phyloP scores from a whole-genome alignment of 2,888 invertebrate genomes.

The Chymomyza procnemis region DNA sequence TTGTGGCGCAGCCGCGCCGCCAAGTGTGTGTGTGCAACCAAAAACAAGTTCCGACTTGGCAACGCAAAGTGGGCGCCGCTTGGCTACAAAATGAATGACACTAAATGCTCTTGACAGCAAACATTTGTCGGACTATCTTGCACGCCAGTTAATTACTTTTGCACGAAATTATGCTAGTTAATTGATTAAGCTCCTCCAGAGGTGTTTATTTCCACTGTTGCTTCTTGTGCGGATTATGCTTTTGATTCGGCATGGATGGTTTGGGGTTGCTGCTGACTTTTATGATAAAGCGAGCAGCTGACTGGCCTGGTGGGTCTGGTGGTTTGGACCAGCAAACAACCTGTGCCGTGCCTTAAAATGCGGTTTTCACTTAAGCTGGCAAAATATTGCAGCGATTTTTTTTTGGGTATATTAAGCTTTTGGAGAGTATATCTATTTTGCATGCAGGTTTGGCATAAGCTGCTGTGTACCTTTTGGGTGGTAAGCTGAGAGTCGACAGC shows the following conservation, averaged over 20 bases:
- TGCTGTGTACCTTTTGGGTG: too few species aligned
- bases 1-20: not conserved
- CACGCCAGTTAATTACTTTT: conserved; percentile 70
- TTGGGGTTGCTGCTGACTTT: not conserved
- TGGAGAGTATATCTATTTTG: not conserved
- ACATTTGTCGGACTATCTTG: conserved; percentile 63
- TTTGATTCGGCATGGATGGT: not conserved
- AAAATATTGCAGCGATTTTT: conserved; percentile 35
- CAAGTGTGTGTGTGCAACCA: not conserved
- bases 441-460: too few species aligned
- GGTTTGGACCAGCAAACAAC: not conserved
- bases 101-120: conserved; percentile 67
- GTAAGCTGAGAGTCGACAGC: too few species aligned
- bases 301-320: conserved; percentile 15
- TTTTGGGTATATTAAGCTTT: not conserved
- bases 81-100: conserved; percentile 61
- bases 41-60: conserved; percentile 44
- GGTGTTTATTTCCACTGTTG: not conserved
- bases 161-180: conserved; percentile 67
- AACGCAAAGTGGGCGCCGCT: conserved; percentile 54
- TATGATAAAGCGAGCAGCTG: not conserved
- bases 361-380: conserved; percentile 9
- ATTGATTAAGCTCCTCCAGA: conserved; percentile 64
- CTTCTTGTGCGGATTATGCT: not conserved
- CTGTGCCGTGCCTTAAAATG: conserved; percentile 48